Percentiles rank a stretch among this genome's conserved stretches.
phyloP scores from a whole-genome alignment of 2,888 invertebrate genomes.

The Salticus scenicus region DNA sequence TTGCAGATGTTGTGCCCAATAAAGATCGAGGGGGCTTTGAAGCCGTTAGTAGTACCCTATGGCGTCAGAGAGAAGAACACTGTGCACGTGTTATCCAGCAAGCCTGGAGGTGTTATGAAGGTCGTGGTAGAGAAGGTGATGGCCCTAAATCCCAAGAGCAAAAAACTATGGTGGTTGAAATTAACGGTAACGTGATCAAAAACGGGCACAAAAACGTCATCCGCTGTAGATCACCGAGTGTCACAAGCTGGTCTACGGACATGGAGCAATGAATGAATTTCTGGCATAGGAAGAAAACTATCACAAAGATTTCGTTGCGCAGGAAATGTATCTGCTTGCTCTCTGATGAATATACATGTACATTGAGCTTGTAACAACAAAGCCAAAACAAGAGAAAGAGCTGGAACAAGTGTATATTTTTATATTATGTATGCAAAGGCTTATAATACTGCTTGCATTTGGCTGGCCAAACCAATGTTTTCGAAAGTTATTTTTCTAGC shows the following conservation, averaged over 20 bases:
- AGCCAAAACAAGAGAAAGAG: constrained; percentile 41
- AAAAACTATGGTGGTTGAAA: constrained; percentile 89
- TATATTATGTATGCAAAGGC: constrained; percentile 70
- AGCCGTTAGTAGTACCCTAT: constrained; percentile 94
- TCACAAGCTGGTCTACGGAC: constrained; percentile 88
- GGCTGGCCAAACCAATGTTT: constrained; percentile 70
- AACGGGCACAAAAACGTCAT: constrained; percentile 90
- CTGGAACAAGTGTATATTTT: constrained; percentile 71
- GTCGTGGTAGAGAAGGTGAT: constrained; percentile 80
- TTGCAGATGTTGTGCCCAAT: constrained; percentile 86
- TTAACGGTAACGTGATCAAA: constrained; percentile 87
- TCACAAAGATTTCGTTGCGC: constrained; percentile 28
- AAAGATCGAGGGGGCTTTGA: constrained; percentile 93
- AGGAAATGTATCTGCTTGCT: constrained; percentile 34
- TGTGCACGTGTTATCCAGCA: constrained; percentile 96
- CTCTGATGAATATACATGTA: constrained; percentile 44
- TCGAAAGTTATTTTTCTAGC: constrained; percentile 71
- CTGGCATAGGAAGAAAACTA: constrained; percentile 19
- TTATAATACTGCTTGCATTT: constrained; percentile 68
- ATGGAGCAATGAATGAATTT: constrained; percentile 80
- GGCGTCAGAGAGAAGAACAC: constrained; percentile 97
- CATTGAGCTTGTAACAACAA: constrained; percentile 45
- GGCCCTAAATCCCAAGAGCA: constrained; percentile 78
- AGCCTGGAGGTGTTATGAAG: constrained; percentile 89
- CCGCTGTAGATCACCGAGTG: constrained; percentile 89